Conservation (phyloP, 2,888 invertebrate genomes). For the Rambutsinella grinnellia region DNA sequence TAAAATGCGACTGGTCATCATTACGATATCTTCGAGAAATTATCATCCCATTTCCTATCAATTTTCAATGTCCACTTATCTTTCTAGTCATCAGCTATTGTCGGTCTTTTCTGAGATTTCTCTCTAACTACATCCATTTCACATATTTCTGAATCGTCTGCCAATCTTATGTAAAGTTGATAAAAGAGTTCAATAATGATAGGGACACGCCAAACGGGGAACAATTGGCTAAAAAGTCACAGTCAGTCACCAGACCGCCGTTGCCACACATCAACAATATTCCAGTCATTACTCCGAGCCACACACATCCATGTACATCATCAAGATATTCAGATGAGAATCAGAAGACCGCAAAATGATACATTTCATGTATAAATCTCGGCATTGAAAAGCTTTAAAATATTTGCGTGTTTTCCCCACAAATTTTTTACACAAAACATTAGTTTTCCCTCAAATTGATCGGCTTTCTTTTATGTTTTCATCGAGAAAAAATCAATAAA, state of each 20-base stretch:
- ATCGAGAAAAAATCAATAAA: too few relatives aligned
- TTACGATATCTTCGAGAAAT: too few relatives aligned
- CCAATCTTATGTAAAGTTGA: background rate
- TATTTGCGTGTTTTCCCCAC: background rate
- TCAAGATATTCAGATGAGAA: slow-evolving; percentile 17
- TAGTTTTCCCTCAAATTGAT: too few relatives aligned
- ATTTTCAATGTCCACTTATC: background rate
- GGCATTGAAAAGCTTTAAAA: slow-evolving; percentile 26
- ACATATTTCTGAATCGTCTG: background rate
- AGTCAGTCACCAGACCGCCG: slow-evolving; percentile 8
- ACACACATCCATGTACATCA: slow-evolving; percentile 41
- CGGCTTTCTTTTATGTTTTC: too few relatives aligned
- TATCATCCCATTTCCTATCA: too few relatives aligned
- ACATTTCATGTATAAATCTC: slow-evolving; percentile 2
- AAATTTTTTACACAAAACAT: too few relatives aligned
- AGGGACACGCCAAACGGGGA: slow-evolving; percentile 29
- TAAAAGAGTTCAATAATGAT: slow-evolving; percentile 39
- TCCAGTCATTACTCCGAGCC: slow-evolving; percentile 38
- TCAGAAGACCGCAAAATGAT: slow-evolving; percentile 41
- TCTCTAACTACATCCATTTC: slow-evolving; percentile 5
- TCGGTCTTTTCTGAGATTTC: slow-evolving; percentile 6
- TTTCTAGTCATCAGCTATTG: background rate
- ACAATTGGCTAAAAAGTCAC: slow-evolving; percentile 41
- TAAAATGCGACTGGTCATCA: too few relatives aligned
- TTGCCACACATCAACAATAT: slow-evolving; percentile 1